Conservation (phyloP, 2,113 vertebrate genomes). For the Mastomys natalensis region DNA sequence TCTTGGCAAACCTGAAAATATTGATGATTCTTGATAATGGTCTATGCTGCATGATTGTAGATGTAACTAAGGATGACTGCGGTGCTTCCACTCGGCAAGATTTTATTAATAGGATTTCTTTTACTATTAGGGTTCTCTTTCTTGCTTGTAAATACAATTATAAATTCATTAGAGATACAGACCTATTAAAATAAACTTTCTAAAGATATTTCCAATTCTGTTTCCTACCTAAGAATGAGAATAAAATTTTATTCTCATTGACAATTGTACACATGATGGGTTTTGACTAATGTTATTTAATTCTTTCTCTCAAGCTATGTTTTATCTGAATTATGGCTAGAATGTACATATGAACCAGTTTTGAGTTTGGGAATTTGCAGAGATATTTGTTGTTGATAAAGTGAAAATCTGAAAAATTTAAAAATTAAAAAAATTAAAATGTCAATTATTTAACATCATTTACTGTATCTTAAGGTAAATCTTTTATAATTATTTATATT, state of each 20-base stretch:
- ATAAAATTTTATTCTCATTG: neutral
- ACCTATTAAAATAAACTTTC: neutral
- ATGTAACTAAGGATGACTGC: neutral
- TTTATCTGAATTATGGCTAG: neutral
- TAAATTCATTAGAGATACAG: neutral
- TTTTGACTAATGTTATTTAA: neutral
- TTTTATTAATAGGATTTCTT: neutral
- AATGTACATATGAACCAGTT: neutral
- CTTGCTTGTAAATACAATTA: neutral
- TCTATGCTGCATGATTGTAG: neutral
- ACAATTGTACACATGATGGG: neutral
- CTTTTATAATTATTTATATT: neutral
- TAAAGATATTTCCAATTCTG: neutral
- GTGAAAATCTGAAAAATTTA: neutral
- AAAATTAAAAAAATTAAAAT: neutral
- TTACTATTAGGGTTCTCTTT: neutral
- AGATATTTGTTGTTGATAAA: neutral
- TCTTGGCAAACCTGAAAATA: neutral
- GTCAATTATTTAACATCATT: neutral
- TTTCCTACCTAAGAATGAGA: neutral
- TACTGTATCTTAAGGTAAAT: constrained; percentile 34
- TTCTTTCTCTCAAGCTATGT: neutral
- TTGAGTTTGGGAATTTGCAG: neutral
- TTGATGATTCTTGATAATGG: neutral
- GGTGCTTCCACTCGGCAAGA: neutral